Evolutionary conservation across 1,140 invertebrate genomes (phyloP), one percentile per base, ranked within the genome.

Genomic region (Euura lappo): DNA sequence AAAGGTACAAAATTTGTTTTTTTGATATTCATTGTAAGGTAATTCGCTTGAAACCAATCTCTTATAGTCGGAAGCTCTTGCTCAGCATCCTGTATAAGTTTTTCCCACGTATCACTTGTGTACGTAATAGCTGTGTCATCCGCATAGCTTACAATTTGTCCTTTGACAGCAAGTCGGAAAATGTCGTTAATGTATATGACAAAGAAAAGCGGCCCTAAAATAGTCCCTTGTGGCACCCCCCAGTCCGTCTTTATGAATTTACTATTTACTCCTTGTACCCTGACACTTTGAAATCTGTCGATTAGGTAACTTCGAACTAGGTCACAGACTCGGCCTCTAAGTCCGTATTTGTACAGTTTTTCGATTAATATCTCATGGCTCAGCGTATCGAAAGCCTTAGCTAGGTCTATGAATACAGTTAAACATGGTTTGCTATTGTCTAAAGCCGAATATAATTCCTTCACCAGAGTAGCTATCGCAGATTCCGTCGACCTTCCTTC

Each of bases 331-430:
- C 47, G 45, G 4, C 73, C 77, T n/a, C 78, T 74, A 43, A 83
- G 74, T 13, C 80, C 83, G 68, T 77, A 75, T 42, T 70, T 42
- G 13, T 75, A 45, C n/a, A 84, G 65, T 72, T 81, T 83, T 10
- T 65, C 65, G 11, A 82, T 44, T 6, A 85, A 74, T 47, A 81
- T 75, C 4, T 71, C 10, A 72, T 78, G 77, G 66, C 79, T 44
- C 0, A 85, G 71, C 28, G 73, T 79, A 71, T 84, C 83, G 68
- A 81, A 83, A 3, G 78, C 79, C 69, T 78, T 79, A 1, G 75
- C 43, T 44, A 76, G 72, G 42, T 83, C 74, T 5, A 75, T 68
- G 28, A 72, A 74, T 7, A 71, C 45, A n/a, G 71, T 71, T 46
- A 68, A 65, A 4, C 71, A 44, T 47, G 71, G 74, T 44, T 69